Evolutionary conservation across 1,140 invertebrate species (phyloP).

Genomic region (Sesamia nonagrioides): DNA sequence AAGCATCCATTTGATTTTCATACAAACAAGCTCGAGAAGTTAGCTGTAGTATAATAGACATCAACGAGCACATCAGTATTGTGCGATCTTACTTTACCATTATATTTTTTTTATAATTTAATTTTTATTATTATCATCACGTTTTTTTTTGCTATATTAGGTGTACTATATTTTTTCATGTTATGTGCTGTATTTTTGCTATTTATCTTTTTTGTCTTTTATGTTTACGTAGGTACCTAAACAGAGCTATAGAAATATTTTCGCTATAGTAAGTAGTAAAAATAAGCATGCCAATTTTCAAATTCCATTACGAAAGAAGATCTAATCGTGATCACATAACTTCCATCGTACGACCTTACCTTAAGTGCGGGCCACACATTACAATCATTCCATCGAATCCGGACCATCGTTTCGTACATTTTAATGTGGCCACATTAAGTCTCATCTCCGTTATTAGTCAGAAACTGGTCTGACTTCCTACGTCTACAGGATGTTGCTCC

Average conservation of each 20-base stretch:
- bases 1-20: conserved; percentile 31
- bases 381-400: conserved; percentile 67
- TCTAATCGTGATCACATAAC: conserved; percentile 4
- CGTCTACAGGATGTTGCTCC: conserved; percentile 80
- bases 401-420: conserved; percentile 50
- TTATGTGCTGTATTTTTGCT: no score
- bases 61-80: conserved; percentile 4
- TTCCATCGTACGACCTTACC: conserved; percentile 60
- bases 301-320: conserved; percentile 13
- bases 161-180: not conserved
- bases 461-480: conserved; percentile 81
- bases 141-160: not conserved
- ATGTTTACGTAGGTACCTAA: no score
- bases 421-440: conserved; percentile 56
- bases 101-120: not conserved
- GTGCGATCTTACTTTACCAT: not conserved
- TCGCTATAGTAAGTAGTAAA: not conserved
- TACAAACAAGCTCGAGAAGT: not conserved
- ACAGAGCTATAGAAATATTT: not conserved
- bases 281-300: not conserved
- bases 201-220: no score
- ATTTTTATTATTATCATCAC: not conserved
- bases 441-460: conserved; percentile 79
- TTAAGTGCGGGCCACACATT: conserved; percentile 61
- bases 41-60: conserved; percentile 39